Evolutionary conservation across 2,113 vertebrate species (phyloP).

Genomic region (Tupaia chinensis): DNA sequence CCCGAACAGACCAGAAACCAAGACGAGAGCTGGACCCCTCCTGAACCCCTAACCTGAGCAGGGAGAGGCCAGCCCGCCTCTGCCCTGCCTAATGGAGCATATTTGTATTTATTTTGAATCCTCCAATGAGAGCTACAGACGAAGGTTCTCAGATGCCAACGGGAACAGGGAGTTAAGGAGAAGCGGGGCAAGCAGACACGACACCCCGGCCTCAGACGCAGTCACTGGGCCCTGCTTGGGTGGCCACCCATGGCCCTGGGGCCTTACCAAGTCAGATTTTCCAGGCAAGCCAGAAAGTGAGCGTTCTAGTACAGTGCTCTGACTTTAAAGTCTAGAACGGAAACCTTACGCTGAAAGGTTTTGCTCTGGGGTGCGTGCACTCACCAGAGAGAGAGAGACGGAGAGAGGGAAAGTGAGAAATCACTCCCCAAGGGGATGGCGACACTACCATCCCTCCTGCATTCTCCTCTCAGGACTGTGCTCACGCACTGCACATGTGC

Average conservation of each 20-base stretch:
- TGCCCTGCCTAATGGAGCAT: rapidly evolving
- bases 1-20: no score
- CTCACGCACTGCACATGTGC: no score
- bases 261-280: not conserved
- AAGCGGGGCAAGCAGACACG: no score
- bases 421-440: no score
- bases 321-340: no score
- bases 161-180: not conserved
- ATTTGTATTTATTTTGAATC: not conserved
- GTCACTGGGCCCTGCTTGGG: not conserved
- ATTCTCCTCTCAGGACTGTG: no score
- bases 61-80: not conserved
- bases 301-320: not conserved
- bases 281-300: not conserved
- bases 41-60: rapidly evolving
- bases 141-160: rapidly evolving
- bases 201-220: rapidly evolving
- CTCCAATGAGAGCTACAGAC: rapidly evolving
- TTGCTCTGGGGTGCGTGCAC: no score
- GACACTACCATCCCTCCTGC: no score
- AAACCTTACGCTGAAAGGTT: no score
- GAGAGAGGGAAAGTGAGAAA: no score
- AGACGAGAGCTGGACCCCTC: not conserved
- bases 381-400: no score
- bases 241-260: rapidly evolving